Evolutionary conservation across 2,113 vertebrate species (phyloP).

Genomic region (Macroglossus sobrinus): DNA sequence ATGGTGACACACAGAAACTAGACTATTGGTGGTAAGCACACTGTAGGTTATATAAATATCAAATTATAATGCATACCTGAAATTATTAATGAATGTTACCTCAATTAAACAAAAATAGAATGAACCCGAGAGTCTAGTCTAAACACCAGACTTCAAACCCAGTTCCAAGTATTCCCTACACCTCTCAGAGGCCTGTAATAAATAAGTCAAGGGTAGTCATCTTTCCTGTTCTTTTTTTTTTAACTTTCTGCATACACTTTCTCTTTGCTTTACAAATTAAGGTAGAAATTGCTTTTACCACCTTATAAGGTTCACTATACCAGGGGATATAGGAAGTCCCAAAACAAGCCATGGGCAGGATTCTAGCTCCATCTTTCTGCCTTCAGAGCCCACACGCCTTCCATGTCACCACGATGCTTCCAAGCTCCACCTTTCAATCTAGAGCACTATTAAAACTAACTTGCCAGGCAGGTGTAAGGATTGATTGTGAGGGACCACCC

Average conservation of each 20-base stretch:
- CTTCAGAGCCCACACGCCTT: neutral
- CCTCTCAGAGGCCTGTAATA: neutral
- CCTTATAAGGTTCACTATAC: neutral
- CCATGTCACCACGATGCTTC: accelerated
- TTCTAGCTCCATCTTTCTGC: neutral
- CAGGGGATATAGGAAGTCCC: neutral
- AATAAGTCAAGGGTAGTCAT: neutral
- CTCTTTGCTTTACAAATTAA: neutral
- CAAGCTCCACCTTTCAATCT: neutral
- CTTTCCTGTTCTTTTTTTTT: neutral
- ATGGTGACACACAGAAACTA: too few relatives aligned
- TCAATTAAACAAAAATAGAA: too few relatives aligned
- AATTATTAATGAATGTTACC: too few relatives aligned
- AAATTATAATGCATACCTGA: too few relatives aligned
- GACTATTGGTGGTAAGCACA: too few relatives aligned
- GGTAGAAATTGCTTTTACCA: neutral
- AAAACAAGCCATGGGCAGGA: accelerated
- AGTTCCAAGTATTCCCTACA: neutral
- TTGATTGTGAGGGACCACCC: too few relatives aligned
- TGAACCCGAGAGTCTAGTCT: neutral
- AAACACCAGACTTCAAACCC: neutral
- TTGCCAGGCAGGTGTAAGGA: neutral
- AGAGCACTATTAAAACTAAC: neutral
- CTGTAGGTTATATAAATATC: too few relatives aligned
- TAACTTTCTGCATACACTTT: neutral